These are phyloP conservation scores for Andrena marginata DNA, from an alignment of 2,888 invertebrate genomes.

Conservation along the genomic window DNA sequence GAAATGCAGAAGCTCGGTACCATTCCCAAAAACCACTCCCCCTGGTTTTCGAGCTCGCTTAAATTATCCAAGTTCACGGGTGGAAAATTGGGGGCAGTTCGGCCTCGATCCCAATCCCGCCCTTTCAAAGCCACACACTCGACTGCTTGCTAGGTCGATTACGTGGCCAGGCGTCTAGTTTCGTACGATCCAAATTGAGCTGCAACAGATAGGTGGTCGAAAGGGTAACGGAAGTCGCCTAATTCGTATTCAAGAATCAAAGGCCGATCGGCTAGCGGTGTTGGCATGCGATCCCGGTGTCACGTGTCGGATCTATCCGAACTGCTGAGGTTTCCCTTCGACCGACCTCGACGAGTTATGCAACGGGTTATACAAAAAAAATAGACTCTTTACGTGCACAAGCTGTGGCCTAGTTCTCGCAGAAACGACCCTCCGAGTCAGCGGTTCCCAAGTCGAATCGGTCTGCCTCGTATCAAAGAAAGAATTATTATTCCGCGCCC, in stretches of 20 bases:
- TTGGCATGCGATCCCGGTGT: slow-evolving; percentile 60
- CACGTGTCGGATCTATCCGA: slow-evolving; percentile 75
- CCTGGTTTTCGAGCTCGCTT: background rate
- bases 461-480: background rate
- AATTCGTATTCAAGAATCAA: slow-evolving; percentile 74
- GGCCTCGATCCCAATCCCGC: background rate
- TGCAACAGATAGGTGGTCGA: background rate
- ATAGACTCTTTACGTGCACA: slow-evolving; percentile 66
- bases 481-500: slow-evolving; percentile 11
- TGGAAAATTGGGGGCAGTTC: background rate
- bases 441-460: slow-evolving; percentile 54
- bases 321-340: slow-evolving; percentile 77
- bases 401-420: slow-evolving; percentile 72
- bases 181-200: background rate
- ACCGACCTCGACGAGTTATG: slow-evolving; percentile 58
- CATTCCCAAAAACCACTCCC: background rate
- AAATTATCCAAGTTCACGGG: background rate
- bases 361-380: slow-evolving; percentile 52
- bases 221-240: slow-evolving; percentile 30
- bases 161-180: too few relatives aligned
- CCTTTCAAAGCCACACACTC: too few relatives aligned
- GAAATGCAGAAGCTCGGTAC: background rate
- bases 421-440: slow-evolving; percentile 58
- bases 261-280: slow-evolving; percentile 67
- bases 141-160: too few relatives aligned